Conservation (phyloP, 2,888 invertebrate species). For the Caenorhabditis auriculariae region DNA sequence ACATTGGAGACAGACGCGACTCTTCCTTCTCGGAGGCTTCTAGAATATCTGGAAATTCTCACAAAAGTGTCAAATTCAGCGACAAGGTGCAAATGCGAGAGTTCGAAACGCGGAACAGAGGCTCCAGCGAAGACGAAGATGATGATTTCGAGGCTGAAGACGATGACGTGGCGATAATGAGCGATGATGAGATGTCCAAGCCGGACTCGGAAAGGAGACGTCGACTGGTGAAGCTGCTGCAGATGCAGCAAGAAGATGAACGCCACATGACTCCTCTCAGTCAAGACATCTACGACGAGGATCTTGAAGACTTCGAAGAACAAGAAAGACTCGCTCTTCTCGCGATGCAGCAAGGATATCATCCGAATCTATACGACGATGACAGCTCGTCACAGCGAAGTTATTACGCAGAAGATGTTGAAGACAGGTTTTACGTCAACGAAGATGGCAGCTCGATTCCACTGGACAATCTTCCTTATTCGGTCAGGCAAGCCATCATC, state of each 20-base stretch:
- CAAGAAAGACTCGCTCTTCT: conserved; percentile 29
- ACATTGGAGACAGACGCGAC: conserved; percentile 41
- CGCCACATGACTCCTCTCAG: background rate
- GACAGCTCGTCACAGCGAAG: conserved; percentile 31
- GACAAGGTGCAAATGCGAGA: conserved; percentile 44
- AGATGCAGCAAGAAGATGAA: conserved; percentile 4
- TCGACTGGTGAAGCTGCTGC: conserved; percentile 16
- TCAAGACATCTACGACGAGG: conserved; percentile 26
- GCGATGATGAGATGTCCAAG: conserved; percentile 42
- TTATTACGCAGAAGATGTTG: conserved; percentile 37
- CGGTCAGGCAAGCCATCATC: conserved; percentile 31
- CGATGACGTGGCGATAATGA: conserved; percentile 44
- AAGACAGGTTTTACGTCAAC: conserved; percentile 24
- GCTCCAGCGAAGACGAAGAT: conserved; percentile 24
- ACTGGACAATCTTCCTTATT: conserved; percentile 25
- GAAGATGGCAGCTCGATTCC: conserved; percentile 27
- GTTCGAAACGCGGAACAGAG: conserved; percentile 40
- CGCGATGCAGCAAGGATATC: conserved; percentile 17
- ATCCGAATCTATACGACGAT: conserved; percentile 9
- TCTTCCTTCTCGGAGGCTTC: conserved; percentile 46
- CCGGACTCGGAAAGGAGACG: conserved; percentile 19
- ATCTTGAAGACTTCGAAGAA: conserved; percentile 43
- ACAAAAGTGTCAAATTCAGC: conserved; percentile 49
- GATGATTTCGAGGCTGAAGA: conserved; percentile 33
- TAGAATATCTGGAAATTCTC: conserved; percentile 25